Evolutionary conservation across 2,888 invertebrate genomes (phyloP).

Genomic region (Morinoia aosen): DNA sequence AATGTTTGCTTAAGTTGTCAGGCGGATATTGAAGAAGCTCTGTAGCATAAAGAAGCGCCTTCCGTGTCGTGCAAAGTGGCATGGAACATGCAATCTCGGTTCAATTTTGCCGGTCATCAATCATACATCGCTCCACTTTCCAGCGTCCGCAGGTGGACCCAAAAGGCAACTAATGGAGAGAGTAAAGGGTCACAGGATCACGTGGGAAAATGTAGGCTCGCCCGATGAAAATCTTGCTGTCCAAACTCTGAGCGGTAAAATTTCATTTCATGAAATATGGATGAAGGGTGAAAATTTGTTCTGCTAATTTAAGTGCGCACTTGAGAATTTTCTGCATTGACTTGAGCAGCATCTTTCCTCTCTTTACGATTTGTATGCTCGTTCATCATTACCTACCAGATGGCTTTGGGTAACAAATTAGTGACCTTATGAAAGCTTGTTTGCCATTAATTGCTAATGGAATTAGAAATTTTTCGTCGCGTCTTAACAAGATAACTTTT

Average conservation of each 20-base stretch:
- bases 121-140: neutral
- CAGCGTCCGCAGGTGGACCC: neutral
- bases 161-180: neutral
- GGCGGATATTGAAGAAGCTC: neutral
- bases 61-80: neutral
- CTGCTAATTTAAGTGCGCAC: neutral
- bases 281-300: neutral
- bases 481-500: too few species aligned
- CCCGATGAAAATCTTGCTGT: neutral
- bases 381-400: neutral
- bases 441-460: too few species aligned
- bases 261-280: neutral
- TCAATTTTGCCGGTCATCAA: neutral
- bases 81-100: neutral
- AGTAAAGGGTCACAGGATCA: neutral
- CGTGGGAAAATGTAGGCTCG: conserved; percentile 1
- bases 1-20: neutral
- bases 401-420: neutral
- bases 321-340: neutral
- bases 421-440: neutral
- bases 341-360: neutral
- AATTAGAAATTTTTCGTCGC: too few species aligned
- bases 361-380: neutral
- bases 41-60: neutral
- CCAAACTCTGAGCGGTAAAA: neutral